Evolutionary conservation across 2,888 invertebrate species (phyloP), one percentile per base, ranked within the genome.

Genomic region (Timandra comae): DNA sequence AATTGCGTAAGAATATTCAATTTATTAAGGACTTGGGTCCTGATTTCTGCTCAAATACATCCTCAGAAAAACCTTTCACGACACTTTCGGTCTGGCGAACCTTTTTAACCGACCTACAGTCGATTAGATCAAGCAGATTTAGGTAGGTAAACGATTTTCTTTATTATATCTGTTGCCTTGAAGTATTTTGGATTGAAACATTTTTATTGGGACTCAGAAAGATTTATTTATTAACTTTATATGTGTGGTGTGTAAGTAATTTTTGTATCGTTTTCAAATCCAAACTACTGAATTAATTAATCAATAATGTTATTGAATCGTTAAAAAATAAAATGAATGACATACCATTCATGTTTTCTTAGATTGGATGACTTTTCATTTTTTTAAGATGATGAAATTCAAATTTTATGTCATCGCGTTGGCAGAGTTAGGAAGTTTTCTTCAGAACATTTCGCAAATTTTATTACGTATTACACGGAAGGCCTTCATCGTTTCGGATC

Each of bases 401-500:
- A 34, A 54, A 56, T 61, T 52, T 58, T 59, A 49, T 41, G 46
- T 38, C 29, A 30, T 35, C 7, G 25, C 31, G 30, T 46, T 51
- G 44, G 38, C 34, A 47, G 46, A 44, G 50, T 49, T 41, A 34
- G 33, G 21, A 59, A 58, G 52, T 58, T 65, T 66, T 63, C 66
- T 61, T 46, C 45, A 42, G 46, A 48, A 52, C 57, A 58, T 68
- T 71, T 61, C 60, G 55, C 56, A 64, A 68, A 71, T 71, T 71
- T 64, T 73, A 73, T 73, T 69, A 67, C 60, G 49, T 63, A 51
- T 51, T 65, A 65, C 62, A 66, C 57, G 58, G 63, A 57, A 63
- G 61, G 62, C 65, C 56, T 63, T 60, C 68, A 64, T 68, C 72
- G 68, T 69, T 71, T 68, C 67, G 68, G 74, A 73, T 78, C 73